Base-by-base conservation (phyloP, 2,888 invertebrate species). In the Pheosia tremula region DNA sequence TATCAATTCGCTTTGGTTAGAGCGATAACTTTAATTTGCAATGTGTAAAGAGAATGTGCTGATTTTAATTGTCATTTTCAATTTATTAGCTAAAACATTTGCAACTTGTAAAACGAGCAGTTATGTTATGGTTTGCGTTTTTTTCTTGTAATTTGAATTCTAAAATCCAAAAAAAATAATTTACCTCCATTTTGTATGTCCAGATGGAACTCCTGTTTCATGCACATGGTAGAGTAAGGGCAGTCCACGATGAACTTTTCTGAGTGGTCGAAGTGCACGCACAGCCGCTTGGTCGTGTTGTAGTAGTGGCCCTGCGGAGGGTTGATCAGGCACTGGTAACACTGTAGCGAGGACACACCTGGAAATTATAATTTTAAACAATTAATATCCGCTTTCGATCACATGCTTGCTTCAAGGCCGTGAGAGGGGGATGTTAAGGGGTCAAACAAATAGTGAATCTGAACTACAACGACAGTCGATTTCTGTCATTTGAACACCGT, bases 181-280 rank as follows among this genome's bases (percentile, higher is more conserved):
- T 24, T 86, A 96, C 96, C 95, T 92, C 96, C 96, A 79, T 95
- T 95, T 71, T 95, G 95, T 77, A 97, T 94, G 67, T 95, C 91
- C 24, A 95, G 94, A 71, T 94, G 94, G 67, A 95, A 95, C 57
- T 96, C 95, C 79, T 95, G 96, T 84, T 97, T 98, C 94, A 96
- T 95, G 82, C 98, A 98, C 94, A 97, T 96, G 1, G 97, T 97
- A 0, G 98, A 98, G 81, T 95, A 96, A 0, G 96, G 96, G 82
- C 98, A 98, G 68, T 96, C 95, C 5, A 96, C 95, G 66, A 96
- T 95, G 86, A 95, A 98, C 72, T 94, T 94, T 6, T 94, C 90
- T 3, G 96, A 95, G 73, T 95, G 94, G 83, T 97, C 96, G 84
- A 98, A 98, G 79, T 96, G 95, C 7, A 96, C 94, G 84, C 98